Conservation (phyloP, 1,140 invertebrate species). For the Drosophila triauraria region DNA sequence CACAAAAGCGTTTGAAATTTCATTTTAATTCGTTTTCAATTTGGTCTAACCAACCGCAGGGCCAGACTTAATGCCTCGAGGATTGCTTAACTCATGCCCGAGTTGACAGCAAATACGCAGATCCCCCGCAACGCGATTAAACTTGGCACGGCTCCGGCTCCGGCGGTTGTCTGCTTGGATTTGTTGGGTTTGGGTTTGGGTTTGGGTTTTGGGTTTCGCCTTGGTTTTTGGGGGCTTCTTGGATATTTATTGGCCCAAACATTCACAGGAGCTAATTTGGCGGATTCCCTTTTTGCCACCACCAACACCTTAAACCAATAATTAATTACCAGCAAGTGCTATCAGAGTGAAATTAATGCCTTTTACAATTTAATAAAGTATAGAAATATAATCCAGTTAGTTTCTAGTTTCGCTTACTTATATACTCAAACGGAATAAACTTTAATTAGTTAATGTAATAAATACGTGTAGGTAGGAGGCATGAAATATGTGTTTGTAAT, state of each 20-base stretch:
- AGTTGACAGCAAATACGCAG: conserved; percentile 37
- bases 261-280: conserved; percentile 26
- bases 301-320: not conserved
- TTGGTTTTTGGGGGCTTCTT: not conserved
- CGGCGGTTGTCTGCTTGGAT: conserved; percentile 5
- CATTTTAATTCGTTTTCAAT: conserved; percentile 80
- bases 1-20: conserved; percentile 72
- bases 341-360: not conserved
- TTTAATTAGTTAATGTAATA: conserved; percentile 4
- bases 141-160: conserved; percentile 25
- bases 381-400: not conserved
- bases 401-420: not conserved
- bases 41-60: conserved; percentile 53
- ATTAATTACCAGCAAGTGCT: not conserved
- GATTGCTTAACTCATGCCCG: conserved; percentile 50
- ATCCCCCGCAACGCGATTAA: conserved; percentile 39
- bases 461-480: too few relatives aligned
- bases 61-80: conserved; percentile 50
- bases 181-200: not conserved
- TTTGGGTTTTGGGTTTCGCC: not conserved
- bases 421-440: too few relatives aligned
- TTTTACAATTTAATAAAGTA: not conserved
- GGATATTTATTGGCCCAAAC: conserved; percentile 19
- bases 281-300: not conserved
- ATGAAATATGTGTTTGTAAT: conserved; percentile 15